Percentiles rank a stretch among this genome's conserved stretches.
Conservation (phyloP, 2,113 vertebrate genomes). For the Alligator mississippiensis region DNA sequence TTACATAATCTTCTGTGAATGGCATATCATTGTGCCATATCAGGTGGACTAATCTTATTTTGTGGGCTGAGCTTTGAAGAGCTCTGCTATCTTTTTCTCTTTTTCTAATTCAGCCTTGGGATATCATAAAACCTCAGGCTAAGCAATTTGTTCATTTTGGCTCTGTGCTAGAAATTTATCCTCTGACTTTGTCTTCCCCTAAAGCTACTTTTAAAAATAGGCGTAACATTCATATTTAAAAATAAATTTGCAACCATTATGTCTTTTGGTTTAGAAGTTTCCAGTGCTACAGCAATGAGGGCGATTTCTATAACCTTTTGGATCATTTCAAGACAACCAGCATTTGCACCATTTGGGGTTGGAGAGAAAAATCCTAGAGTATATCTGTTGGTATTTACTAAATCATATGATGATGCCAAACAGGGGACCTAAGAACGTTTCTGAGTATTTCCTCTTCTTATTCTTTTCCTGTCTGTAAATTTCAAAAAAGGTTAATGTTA, state of each 20-base stretch:
- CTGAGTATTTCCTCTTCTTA: not conserved
- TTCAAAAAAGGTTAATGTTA: constrained; percentile 3
- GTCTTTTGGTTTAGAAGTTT: not conserved
- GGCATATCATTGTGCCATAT: not conserved
- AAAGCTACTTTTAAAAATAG: not conserved
- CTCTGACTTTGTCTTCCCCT: not conserved
- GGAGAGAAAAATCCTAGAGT: not conserved
- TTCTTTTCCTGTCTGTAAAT: constrained; percentile 23
- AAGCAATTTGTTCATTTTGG: not conserved
- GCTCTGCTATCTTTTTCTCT: not conserved
- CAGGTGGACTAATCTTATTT: not conserved
- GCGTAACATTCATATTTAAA: not conserved
- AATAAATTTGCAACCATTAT: not conserved
- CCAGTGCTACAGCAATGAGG: not conserved
- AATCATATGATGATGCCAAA: not conserved
- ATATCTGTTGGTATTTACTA: not conserved
- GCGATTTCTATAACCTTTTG: not conserved
- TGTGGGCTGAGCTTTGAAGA: not conserved
- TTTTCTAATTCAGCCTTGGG: not conserved
- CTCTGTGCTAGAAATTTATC: not conserved
- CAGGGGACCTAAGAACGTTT: not conserved
- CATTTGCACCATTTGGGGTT: not conserved
- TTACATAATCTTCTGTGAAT: not conserved
- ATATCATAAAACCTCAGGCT: not conserved
- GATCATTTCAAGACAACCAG: not conserved